phyloP scores from a whole-genome alignment of 2,888 invertebrate species.

The Pycnomerus fuliginosus region DNA sequence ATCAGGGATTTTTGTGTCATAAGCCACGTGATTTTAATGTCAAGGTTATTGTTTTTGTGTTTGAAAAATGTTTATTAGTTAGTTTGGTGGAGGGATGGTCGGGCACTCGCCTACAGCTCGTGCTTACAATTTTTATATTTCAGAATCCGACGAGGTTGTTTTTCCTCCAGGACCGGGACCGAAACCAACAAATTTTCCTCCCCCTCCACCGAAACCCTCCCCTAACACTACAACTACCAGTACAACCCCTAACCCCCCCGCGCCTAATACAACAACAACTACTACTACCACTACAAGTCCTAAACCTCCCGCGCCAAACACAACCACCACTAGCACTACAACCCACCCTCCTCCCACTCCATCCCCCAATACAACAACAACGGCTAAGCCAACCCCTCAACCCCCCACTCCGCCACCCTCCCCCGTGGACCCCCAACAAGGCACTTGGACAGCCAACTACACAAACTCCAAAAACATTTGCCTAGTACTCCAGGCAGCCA shows the following conservation, averaged over 20 bases:
- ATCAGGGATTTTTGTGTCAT: no score
- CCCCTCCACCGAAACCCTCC: slow-evolving; percentile 28
- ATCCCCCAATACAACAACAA: slow-evolving; percentile 37
- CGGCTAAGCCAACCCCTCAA: slow-evolving; percentile 28
- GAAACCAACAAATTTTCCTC: not conserved
- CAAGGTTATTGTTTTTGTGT: no score
- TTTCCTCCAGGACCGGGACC: not conserved
- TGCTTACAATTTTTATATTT: not conserved
- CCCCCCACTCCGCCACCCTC: slow-evolving; percentile 40
- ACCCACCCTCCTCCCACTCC: slow-evolving; percentile 44
- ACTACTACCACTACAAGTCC: slow-evolving; percentile 45
- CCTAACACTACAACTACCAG: slow-evolving; percentile 36
- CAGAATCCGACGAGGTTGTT: not conserved
- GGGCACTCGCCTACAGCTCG: not conserved
- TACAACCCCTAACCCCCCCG: slow-evolving; percentile 44
- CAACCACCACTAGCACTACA: slow-evolving; percentile 46
- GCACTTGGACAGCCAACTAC: slow-evolving; percentile 55
- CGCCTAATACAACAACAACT: slow-evolving; percentile 31
- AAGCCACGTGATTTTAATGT: no score
- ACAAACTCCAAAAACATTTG: slow-evolving; percentile 56
- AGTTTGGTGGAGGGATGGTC: no score
- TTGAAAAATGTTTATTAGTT: no score
- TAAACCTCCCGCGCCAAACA: slow-evolving; percentile 35
- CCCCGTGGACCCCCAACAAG: slow-evolving; percentile 47
- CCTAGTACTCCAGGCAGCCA: slow-evolving; percentile 66